Evolutionary conservation across 2,113 vertebrate species (phyloP).

Genomic region (Procavia capensis): DNA sequence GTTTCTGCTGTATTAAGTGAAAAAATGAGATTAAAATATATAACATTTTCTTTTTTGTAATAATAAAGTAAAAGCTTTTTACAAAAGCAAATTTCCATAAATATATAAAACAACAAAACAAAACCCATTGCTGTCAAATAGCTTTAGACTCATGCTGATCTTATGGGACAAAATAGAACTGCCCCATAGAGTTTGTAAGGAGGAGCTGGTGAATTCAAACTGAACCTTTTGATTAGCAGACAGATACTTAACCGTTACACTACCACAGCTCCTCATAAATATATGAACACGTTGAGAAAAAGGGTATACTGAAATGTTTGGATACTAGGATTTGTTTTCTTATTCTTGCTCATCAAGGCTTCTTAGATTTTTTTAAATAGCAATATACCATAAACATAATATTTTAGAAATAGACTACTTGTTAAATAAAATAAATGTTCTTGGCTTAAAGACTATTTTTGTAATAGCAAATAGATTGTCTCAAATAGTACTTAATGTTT

Average conservation of each 20-base stretch:
- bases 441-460: too few species aligned
- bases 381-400: too few species aligned
- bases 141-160: too few species aligned
- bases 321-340: slow-evolving; percentile 8
- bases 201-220: too few species aligned
- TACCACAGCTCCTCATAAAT: too few species aligned
- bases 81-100: background rate
- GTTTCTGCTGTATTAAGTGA: background rate
- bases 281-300: background rate
- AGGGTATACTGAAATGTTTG: background rate
- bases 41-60: background rate
- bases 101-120: background rate
- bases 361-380: background rate
- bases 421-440: too few species aligned
- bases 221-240: too few species aligned
- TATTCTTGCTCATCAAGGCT: slow-evolving; percentile 41
- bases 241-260: too few species aligned
- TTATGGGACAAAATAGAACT: too few species aligned
- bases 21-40: background rate
- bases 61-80: background rate
- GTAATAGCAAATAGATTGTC: background rate
- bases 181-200: too few species aligned
- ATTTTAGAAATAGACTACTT: too few species aligned
- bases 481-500: background rate
- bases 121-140: too few species aligned